Conservation (phyloP, 2,113 vertebrate genomes). For the Chamaea fasciata region DNA sequence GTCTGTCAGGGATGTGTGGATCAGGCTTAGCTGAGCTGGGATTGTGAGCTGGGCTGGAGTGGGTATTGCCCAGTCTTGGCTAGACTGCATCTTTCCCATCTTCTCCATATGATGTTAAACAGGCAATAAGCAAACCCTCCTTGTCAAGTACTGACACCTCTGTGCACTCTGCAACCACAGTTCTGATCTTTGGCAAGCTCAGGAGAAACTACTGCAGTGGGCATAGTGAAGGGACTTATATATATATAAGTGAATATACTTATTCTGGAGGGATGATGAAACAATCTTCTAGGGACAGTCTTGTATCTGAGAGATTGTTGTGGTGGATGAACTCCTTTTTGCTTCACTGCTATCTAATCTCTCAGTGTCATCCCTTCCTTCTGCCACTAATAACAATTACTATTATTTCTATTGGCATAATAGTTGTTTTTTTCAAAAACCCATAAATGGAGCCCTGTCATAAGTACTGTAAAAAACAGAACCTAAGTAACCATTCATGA, state of each 20-base stretch:
- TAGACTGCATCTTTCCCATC: neutral
- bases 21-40: neutral
- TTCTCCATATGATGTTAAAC: accelerated
- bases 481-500: neutral
- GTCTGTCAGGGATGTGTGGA: neutral
- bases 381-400: neutral
- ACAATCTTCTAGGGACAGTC: neutral
- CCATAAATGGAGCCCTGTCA: neutral
- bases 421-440: neutral
- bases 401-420: neutral
- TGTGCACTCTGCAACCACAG: neutral
- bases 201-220: neutral
- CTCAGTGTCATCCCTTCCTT: neutral
- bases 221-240: neutral
- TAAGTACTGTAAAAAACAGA: neutral
- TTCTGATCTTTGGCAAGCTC: neutral
- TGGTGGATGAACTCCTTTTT: neutral
- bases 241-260: neutral
- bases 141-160: neutral
- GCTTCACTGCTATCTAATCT: neutral
- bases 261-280: neutral
- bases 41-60: neutral
- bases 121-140: neutral
- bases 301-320: neutral
- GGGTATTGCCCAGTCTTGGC: too few relatives aligned